Percentiles rank a stretch among this genome's conserved stretches.
Evolutionary conservation across 2,888 invertebrate genomes (phyloP).

Genomic region (Tipula vernalis): DNA sequence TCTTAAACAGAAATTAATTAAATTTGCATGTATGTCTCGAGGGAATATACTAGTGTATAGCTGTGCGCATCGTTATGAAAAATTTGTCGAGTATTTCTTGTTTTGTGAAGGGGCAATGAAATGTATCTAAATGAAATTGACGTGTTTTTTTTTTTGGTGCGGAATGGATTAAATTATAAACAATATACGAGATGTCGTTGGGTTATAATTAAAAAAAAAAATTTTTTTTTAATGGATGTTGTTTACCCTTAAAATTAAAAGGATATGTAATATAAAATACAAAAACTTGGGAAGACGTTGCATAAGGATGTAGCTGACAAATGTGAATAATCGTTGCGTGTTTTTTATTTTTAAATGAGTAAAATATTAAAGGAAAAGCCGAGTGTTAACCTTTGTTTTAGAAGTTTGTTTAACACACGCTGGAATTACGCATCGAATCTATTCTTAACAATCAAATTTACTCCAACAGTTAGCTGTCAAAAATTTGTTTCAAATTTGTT

Average conservation of each 20-base stretch:
- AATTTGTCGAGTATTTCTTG: neutral
- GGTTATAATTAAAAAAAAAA: neutral
- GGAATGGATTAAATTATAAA: neutral
- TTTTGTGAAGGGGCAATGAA: neutral
- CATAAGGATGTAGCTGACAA: neutral
- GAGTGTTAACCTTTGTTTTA: no score
- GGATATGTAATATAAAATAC: neutral
- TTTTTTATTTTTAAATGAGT: no score
- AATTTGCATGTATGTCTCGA: slow-evolving; percentile 7
- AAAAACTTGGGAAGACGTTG: neutral
- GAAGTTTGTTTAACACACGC: no score
- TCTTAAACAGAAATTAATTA: slow-evolving; percentile 7
- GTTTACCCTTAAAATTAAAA: neutral
- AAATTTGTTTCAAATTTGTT: no score
- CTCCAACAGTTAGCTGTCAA: no score
- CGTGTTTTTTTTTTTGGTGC: neutral
- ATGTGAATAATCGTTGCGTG: neutral
- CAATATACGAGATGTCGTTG: neutral
- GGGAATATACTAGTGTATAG: neutral
- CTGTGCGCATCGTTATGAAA: neutral
- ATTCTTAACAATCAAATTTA: no score
- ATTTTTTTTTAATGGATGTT: neutral
- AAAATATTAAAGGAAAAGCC: no score
- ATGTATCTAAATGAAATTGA: neutral
- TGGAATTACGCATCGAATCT: no score